Base-by-base conservation (phyloP, 2,113 vertebrate genomes). In the Cyanoramphus novaezelandiae region DNA sequence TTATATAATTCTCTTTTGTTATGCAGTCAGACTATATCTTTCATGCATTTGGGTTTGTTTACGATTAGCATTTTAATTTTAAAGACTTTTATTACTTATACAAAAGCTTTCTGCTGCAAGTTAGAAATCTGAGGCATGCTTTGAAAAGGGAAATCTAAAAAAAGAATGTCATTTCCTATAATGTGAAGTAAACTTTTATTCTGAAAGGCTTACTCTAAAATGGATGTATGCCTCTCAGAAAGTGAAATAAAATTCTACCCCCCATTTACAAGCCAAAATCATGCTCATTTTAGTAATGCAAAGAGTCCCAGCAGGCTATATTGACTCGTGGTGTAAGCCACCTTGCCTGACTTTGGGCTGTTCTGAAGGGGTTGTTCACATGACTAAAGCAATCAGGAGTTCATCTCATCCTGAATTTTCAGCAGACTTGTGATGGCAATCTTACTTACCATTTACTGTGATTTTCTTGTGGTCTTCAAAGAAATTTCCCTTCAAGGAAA, bases 1-100 rank as follows among this genome's bases (percentile, higher is more conserved):
- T 98, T 98, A 98, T 98, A 98, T 97, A 98, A 98, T 98, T 98
- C 98, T 94, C 97, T 97, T 98, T 98, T 98, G 98, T 98, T 98
- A 97, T 97, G 97, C 74, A 97, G 93, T 97, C 95, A 94, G 96
- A 94, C 98, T 97, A 86, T 97, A 97, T 97, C 98, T 97, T 97
- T 97, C 94, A 97, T 97, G 95, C 97, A 96, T 97, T 97, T 97
- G 93, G 90, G 93, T 97, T 98, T 98, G 97, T 97, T 98, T 98
- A 98, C 49, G 97, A 98, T 98, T 98, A 98, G 92, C 93, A 97
- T 98, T 98, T 98, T 98, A 97, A 98, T 98, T 98, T 97, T 97
- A 97, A 98, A 98, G 97, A 97, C 97, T 98, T 98, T 98, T 98
- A 98, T 97, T 98, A 97, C 94, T 98, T 97, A 96, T 89, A 97